Conservation (phyloP, 2,113 vertebrate genomes). For the Mustelus asterias region DNA sequence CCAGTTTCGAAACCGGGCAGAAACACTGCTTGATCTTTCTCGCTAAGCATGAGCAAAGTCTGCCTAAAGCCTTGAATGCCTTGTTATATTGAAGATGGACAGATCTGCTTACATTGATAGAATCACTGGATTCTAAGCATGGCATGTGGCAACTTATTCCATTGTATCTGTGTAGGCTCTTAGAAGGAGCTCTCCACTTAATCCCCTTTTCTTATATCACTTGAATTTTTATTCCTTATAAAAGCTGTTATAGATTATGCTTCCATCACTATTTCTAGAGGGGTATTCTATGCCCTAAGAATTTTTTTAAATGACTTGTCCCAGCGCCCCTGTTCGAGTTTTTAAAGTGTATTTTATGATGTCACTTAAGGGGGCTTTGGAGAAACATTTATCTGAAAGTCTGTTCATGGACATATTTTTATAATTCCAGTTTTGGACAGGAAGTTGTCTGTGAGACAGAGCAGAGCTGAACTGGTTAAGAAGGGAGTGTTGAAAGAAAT, state of each 20-base stretch:
- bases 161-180: not conserved
- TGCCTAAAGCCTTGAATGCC: not conserved
- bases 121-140: not conserved
- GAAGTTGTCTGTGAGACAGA: slow-evolving; percentile 94
- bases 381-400: slow-evolving; percentile 12
- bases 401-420: slow-evolving; percentile 46
- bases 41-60: too few relatives aligned
- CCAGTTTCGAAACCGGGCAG: too few relatives aligned
- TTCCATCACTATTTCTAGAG: not conserved
- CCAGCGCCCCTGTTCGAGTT: not conserved
- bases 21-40: too few relatives aligned
- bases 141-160: not conserved
- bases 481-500: slow-evolving; percentile 90
- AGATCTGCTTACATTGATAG: not conserved
- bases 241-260: not conserved
- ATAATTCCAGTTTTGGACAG: slow-evolving; percentile 85
- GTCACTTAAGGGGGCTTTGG: not conserved
- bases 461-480: slow-evolving; percentile 92
- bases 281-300: not conserved
- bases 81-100: not conserved
- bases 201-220: not conserved
- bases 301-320: not conserved
- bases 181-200: not conserved
- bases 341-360: not conserved
- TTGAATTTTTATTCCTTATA: not conserved